Base-by-base conservation (phyloP, 2,888 invertebrate species). In the Agapetus fuscipes region DNA sequence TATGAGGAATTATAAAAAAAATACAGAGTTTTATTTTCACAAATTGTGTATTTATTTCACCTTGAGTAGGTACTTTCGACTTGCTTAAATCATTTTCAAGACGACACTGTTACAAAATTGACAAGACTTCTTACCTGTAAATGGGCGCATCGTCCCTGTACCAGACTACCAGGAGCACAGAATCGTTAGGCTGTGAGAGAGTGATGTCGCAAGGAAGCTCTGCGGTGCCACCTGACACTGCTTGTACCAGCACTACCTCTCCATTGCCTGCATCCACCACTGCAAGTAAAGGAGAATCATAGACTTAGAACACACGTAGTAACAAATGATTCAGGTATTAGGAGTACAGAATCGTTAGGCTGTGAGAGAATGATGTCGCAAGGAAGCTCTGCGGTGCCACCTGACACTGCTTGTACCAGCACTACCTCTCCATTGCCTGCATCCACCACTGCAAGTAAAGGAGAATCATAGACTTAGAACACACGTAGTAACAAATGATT, bases 121-220 rank as follows among this genome's bases (percentile, higher is more conserved):
- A n/a, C n/a, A n/a, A n/a, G n/a, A n/a, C n/a, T 12, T 55, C 67
- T 69, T 58, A 89, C 88, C 89, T 90, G 72, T 89, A 91, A 54
- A 91, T 85, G 46, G 90, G 89, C 46, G 80, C 76, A 59, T 89
- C 87, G 58, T 86, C 84, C 61, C 88, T 88, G 62, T 90, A 91
- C 90, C 90, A 91, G 36, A 89, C 85, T 53, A 90, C 87, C 35
- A 91, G 75, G 31, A 87, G 74, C 43, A 87, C 79, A 45, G 81
- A 78, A 64, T 90, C 91, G 52, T 85, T 81, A 29, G 78, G 72
- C 49, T 78, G 70, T 35, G 83, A 79, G 30, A 87, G 78, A 49
- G 79, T 78, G 51, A 89, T 82, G 71, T 90, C 88, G 66, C 91
- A 91, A 24, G 89, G 88, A 51, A 91, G 73, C 53, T 81, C 76